Evolutionary conservation across 2,888 invertebrate genomes (phyloP).

Genomic region (Thymelicus acteon): DNA sequence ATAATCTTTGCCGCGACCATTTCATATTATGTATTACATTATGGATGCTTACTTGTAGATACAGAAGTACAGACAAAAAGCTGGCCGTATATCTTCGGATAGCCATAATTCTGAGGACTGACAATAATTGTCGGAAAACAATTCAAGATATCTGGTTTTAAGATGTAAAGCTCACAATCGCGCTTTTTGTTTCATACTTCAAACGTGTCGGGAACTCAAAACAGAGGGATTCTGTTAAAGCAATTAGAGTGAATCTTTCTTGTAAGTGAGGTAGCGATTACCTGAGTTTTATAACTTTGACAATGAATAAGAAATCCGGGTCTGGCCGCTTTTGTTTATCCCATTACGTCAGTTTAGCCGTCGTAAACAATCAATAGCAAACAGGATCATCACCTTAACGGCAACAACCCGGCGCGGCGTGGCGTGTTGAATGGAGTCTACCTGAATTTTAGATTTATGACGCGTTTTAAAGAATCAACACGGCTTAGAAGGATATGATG

Average conservation of each 20-base stretch:
- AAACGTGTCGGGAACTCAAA: conserved; percentile 57
- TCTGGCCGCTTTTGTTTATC: conserved; percentile 66
- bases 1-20: neutral
- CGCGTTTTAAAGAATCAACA: conserved; percentile 40
- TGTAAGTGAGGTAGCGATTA: conserved; percentile 78
- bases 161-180: conserved; percentile 48
- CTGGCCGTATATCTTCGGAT: conserved; percentile 28
- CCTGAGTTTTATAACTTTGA: conserved; percentile 74
- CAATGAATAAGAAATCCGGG: conserved; percentile 61
- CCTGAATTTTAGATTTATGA: conserved; percentile 57
- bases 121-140: conserved; percentile 47
- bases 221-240: conserved; percentile 61
- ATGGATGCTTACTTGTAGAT: neutral
- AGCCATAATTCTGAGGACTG: conserved; percentile 39
- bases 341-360: conserved; percentile 75
- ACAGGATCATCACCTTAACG: conserved; percentile 77
- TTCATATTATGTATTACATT: conserved; percentile 1
- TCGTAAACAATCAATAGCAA: conserved; percentile 57
- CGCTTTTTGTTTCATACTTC: conserved; percentile 50
- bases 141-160: conserved; percentile 48
- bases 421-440: conserved; percentile 57
- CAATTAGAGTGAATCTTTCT: conserved; percentile 66
- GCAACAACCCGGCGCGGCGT: conserved; percentile 55
- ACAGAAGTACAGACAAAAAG: conserved; percentile 19
- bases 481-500: conserved; percentile 41